Evolutionary conservation across 2,888 invertebrate species (phyloP).

Genomic region (Zygaena filipendulae): DNA sequence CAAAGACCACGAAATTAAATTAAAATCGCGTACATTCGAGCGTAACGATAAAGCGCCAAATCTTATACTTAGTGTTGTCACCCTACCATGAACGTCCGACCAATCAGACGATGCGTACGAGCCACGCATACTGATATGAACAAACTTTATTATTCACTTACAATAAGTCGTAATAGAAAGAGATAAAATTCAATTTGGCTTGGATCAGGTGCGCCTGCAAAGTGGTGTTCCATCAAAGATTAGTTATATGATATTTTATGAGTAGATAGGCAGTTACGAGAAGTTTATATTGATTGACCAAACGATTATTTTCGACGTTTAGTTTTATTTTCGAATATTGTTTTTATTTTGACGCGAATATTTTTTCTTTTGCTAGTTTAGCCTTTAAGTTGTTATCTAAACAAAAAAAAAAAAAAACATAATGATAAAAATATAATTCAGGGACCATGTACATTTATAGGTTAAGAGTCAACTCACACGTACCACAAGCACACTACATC

Average conservation of each 20-base stretch:
- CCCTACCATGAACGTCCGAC: constrained; percentile 35
- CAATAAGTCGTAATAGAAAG: constrained; percentile 13
- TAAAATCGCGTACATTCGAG: constrained; percentile 39
- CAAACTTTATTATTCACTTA: constrained; percentile 15
- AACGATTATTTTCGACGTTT: too few species aligned
- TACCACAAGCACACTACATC: too few species aligned
- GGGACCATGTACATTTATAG: too few species aligned
- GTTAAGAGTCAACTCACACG: too few species aligned
- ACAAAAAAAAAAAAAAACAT: too few species aligned
- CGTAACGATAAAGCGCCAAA: constrained; percentile 45
- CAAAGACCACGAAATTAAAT: constrained; percentile 30
- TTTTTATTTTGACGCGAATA: too few species aligned
- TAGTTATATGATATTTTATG: constrained; percentile 17
- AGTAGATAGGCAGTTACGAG: too few species aligned
- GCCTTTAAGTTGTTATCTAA: too few species aligned
- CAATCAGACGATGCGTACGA: constrained; percentile 45
- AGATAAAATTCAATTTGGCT: constrained; percentile 19
- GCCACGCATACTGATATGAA: constrained; percentile 44
- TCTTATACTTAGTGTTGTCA: constrained; percentile 35
- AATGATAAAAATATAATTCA: too few species aligned
- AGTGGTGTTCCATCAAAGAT: constrained; percentile 17
- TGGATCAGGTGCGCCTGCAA: constrained; percentile 1
- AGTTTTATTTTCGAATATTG: too few species aligned
- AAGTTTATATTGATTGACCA: too few species aligned
- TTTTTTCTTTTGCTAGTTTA: too few species aligned